Evolutionary conservation across 2,888 invertebrate species (phyloP), one percentile per base, ranked within the genome.

Genomic region (Dendrolimus houi): DNA sequence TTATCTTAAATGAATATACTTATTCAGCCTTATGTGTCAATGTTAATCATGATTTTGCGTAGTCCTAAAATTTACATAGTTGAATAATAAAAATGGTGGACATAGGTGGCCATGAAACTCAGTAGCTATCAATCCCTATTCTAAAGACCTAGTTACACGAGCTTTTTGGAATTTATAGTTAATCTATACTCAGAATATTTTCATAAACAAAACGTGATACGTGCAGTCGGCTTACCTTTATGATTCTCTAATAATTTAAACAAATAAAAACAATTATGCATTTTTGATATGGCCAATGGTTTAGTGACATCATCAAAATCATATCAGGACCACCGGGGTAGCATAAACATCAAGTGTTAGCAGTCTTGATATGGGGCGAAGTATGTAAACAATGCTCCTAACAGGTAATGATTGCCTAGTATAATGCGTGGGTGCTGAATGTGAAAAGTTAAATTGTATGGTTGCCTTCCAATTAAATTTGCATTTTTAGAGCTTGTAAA

Each of bases 291-390:
- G 13, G 53, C 13, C 13, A 52, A 52, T 52, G 52, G 52, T 40
- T 55, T 55, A 72, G 71, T 86, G 87, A 85, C 81, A 81, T 86
- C 85, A 86, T 74, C 77, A 69, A 61, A 65, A 69, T 71, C 64
- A 62, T 70, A 72, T 73, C 66, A 63, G 70, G 86, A 87, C 87
- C 86, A 87, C 87, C 86, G 79, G 78, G 83, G 72, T 65, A 64
- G 84, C 75, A 83, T 69, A 64, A 75, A 58, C 58, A 59, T 62
- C 61, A 76, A 75, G 75, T 77, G 69, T 78, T 78, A 79, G 29
- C 29, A 29, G 64, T 69, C 73, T 75, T 67, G 79, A 83, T 84
- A 84, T 71, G 81, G 81, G 55, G 58, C 65, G 55, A 57, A 58
- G 65, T 72, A 72, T 80, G 73, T 84, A 84, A 85, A 84, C 83